phyloP scores from a whole-genome alignment of 2,797 vertebrate species.

The Cossypha polioptera region DNA sequence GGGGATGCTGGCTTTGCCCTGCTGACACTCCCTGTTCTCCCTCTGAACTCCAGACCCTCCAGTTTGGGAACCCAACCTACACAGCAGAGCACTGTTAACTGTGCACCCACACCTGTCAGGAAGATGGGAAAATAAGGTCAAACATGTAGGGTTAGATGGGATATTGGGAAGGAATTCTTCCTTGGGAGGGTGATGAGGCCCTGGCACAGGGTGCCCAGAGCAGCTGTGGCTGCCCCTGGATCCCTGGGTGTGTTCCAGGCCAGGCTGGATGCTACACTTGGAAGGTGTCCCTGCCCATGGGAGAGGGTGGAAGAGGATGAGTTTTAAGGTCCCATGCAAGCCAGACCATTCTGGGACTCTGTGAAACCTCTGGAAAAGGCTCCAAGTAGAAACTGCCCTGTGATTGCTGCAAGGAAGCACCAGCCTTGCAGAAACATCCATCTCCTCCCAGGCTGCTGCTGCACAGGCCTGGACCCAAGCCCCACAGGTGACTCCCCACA shows the following conservation, averaged over 20 bases:
- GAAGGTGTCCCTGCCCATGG: background rate
- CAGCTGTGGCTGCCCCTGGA: background rate
- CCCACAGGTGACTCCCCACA: background rate
- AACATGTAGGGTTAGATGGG: background rate
- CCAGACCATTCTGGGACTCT: background rate
- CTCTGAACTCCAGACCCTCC: background rate
- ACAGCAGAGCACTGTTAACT: background rate
- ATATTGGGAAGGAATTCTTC: background rate
- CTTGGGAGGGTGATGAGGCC: fast-evolving
- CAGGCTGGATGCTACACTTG: fast-evolving
- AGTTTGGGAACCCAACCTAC: background rate
- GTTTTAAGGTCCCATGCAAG: background rate
- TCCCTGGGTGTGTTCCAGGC: background rate
- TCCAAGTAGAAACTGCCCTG: background rate
- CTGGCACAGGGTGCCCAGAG: background rate
- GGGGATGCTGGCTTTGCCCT: background rate
- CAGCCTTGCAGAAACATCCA: background rate
- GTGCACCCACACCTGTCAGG: background rate
- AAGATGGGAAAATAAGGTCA: background rate
- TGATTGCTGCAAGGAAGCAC: background rate
- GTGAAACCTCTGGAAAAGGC: background rate
- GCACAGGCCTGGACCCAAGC: background rate
- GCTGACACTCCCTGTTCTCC: fast-evolving
- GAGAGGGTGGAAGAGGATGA: fast-evolving
- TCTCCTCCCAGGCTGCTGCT: background rate